phyloP scores from a whole-genome alignment of 2,797 vertebrate species.

The Rhincodon typus region DNA sequence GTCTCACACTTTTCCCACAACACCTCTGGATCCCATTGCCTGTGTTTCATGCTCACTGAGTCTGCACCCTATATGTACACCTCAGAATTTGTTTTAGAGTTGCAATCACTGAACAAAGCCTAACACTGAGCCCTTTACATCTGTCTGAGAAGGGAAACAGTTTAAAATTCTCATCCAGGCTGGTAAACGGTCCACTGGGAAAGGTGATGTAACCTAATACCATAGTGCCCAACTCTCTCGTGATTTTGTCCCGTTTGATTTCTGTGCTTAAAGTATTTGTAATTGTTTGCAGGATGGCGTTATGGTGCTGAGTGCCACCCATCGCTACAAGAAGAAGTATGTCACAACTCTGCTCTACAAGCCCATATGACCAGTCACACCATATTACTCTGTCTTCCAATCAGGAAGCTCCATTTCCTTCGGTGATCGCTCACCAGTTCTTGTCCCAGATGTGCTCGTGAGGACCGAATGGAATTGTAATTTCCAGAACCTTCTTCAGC shows the following conservation, averaged over 20 bases:
- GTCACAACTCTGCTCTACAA: conserved; percentile 96
- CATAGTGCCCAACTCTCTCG: background rate
- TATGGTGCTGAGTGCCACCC: conserved; percentile 95
- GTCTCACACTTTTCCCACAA: background rate
- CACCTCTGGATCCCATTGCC: too few species aligned
- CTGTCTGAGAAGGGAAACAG: background rate
- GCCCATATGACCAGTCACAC: conserved; percentile 68
- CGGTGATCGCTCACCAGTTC: background rate
- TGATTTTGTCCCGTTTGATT: background rate
- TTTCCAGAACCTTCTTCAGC: background rate
- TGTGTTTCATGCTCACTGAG: background rate
- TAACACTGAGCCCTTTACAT: background rate
- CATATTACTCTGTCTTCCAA: background rate
- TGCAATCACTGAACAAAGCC: background rate
- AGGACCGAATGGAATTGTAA: background rate
- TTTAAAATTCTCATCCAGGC: background rate
- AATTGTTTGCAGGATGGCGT: conserved; percentile 75
- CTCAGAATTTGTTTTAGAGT: background rate
- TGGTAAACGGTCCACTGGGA: background rate
- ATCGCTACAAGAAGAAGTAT: conserved; percentile 95
- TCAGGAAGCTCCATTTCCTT: conserved; percentile 16
- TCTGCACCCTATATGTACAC: background rate
- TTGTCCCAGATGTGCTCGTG: background rate
- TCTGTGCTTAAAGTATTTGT: background rate
- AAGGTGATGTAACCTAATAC: background rate